Percentiles rank a stretch among this genome's conserved stretches.
Evolutionary conservation across 2,797 vertebrate genomes (phyloP).

Genomic region (Spatula clypeata): DNA sequence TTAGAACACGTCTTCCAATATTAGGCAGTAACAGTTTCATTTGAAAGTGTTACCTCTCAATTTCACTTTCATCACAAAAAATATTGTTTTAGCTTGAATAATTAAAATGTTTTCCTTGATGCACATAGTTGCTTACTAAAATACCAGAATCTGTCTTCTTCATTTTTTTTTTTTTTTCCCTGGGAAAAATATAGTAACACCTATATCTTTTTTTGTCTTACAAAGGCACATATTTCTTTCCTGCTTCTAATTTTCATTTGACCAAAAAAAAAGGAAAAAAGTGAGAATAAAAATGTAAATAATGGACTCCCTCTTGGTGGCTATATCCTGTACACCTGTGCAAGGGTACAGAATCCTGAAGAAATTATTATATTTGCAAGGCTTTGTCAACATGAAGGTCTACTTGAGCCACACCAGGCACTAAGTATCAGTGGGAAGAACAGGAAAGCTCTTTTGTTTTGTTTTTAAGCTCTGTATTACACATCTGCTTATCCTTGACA

Average conservation of each 20-base stretch:
- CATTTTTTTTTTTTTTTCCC: neutral
- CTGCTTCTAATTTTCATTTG: neutral
- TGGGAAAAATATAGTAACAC: neutral
- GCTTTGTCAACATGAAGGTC: accelerated
- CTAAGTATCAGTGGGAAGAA: neutral
- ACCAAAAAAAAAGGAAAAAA: neutral
- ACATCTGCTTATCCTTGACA: neutral
- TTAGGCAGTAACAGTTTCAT: neutral
- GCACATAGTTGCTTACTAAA: neutral
- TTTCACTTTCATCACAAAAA: neutral
- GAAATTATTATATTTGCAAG: neutral
- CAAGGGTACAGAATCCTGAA: neutral
- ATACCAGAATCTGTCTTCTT: neutral
- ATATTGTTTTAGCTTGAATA: neutral
- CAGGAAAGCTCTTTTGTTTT: neutral
- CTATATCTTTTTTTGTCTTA: neutral
- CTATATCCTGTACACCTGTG: neutral
- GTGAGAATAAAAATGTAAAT: neutral
- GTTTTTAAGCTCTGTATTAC: neutral
- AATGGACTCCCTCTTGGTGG: neutral
- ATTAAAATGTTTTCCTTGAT: neutral
- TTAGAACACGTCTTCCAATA: neutral
- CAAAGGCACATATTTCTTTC: neutral
- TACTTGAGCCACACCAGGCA: neutral
- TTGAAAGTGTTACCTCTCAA: neutral